phyloP scores from a whole-genome alignment of 2,113 vertebrate genomes.

The western clawed frog (Xenopus tropicalis) region DNA sequence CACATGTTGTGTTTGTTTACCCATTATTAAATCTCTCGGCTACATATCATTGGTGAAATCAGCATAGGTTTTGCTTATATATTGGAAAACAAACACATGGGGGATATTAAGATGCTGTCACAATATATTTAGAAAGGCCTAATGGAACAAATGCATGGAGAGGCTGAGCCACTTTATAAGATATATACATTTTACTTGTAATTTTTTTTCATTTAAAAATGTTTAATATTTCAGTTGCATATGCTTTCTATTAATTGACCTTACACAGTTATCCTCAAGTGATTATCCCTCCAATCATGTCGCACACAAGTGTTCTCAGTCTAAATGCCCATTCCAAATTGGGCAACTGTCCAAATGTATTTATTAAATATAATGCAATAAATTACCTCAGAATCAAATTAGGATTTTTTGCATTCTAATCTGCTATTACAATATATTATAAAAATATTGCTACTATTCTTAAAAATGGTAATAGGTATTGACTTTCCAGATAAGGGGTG shows the following conservation, averaged over 20 bases:
- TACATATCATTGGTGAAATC: conserved; percentile 68
- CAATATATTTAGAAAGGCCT: conserved; percentile 60
- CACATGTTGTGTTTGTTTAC: conserved; percentile 81
- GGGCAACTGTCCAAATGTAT: no score
- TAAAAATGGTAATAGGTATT: no score
- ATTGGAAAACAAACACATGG: conserved; percentile 69
- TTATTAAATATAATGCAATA: no score
- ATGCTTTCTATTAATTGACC: conserved; percentile 41
- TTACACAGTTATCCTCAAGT: conserved; percentile 23
- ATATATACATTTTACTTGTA: conserved; percentile 41
- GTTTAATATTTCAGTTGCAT: conserved; percentile 24
- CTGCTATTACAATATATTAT: no score
- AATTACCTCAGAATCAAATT: no score
- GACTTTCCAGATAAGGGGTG: no score
- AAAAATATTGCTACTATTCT: no score
- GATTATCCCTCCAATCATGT: conserved; percentile 18
- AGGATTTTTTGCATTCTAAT: no score
- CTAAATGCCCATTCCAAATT: no score
- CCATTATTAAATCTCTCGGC: conserved; percentile 78
- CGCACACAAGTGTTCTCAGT: no score
- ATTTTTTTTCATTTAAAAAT: neutral
- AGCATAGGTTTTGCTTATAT: conserved; percentile 60
- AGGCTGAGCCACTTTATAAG: conserved; percentile 47
- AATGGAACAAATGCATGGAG: conserved; percentile 65
- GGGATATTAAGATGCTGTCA: conserved; percentile 65